A percentile compares a stretch with the other conserved stretches of the same genome.
phyloP scores from a whole-genome alignment of 2,888 invertebrate genomes.

The Heteropelma amictum region DNA sequence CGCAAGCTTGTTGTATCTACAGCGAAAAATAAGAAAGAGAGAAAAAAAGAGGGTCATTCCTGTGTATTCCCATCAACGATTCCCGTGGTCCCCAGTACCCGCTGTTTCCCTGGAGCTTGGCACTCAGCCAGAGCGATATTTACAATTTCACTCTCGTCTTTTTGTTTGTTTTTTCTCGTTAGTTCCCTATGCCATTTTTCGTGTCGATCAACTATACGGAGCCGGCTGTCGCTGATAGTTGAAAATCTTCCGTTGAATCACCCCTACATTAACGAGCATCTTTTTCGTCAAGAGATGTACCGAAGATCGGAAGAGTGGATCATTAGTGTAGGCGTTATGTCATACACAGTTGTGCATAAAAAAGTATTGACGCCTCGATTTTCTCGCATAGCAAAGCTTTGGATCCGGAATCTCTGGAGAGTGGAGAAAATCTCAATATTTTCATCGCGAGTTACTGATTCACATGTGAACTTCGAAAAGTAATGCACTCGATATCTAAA shows the following conservation, averaged over 20 bases:
- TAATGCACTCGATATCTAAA: neutral
- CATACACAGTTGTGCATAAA: no score
- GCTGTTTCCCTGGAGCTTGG: constrained; percentile 53
- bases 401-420: no score
- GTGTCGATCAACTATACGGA: constrained; percentile 25
- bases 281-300: neutral
- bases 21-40: neutral
- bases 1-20: neutral
- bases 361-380: no score
- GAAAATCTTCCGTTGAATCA: constrained; percentile 16
- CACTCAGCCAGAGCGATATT: constrained; percentile 69
- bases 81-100: constrained; percentile 11
- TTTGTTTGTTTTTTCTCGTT: constrained; percentile 8
- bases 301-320: neutral
- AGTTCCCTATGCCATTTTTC: constrained; percentile 24
- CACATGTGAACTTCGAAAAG: neutral
- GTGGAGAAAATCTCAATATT: no score
- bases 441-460: no score
- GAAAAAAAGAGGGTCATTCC: constrained; percentile 1
- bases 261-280: neutral
- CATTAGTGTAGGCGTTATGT: neutral
- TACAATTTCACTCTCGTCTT: constrained; percentile 57
- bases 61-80: neutral
- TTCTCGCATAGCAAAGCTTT: no score
- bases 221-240: constrained; percentile 5